Base-by-base conservation (phyloP, 2,797 vertebrate genomes). In the Sorex maritimensis region DNA sequence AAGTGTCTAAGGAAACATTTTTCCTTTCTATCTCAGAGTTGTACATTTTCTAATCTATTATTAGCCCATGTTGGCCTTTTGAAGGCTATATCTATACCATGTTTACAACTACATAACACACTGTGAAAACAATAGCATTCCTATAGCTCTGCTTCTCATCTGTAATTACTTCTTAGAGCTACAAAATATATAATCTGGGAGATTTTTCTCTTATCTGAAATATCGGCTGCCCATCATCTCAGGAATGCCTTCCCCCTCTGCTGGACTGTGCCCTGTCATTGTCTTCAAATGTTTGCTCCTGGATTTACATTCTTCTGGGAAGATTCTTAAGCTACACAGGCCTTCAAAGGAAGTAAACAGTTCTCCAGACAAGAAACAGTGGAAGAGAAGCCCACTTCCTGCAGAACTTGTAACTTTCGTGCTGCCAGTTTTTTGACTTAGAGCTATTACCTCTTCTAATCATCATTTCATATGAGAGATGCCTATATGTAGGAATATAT, bases 391-490 rank as follows among this genome's bases (percentile, higher is more conserved):
- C 5, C 69, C 30, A 52, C 6, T 14, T 49, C 41, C n/a, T 81
- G 13, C 4, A 63, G 38, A 67, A 1, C 46, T 13, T 12, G 9
- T 10, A 67, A 67, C 65, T 26, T 26, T 55, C 23, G 2, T 6
- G 28, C 12, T 52, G 17, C 2, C 38, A 93, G 67, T 24, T 49
- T 74, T 58, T 63, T 67, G 80, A 67, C n/a, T 38, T 61, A 21
- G 58, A 52, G 49, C 49, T 52, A 52, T 61, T 6, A 44, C 7
- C 23, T 81, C 86, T 91, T 44, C 61, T 58, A 73, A 24, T 2
- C 3, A 28, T 52, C 19, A 84, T 65, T 87, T 88, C 19, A 34
- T 79, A 23, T 55, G 63, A 72, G 30, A 84, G 90, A 85, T 85
- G 9, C n/a, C 28, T 28, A 58, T 13, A 44, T 79, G 77, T 6